phyloP scores from a whole-genome alignment of 1,140 invertebrate genomes.

The Cherax quadricarinatus region DNA sequence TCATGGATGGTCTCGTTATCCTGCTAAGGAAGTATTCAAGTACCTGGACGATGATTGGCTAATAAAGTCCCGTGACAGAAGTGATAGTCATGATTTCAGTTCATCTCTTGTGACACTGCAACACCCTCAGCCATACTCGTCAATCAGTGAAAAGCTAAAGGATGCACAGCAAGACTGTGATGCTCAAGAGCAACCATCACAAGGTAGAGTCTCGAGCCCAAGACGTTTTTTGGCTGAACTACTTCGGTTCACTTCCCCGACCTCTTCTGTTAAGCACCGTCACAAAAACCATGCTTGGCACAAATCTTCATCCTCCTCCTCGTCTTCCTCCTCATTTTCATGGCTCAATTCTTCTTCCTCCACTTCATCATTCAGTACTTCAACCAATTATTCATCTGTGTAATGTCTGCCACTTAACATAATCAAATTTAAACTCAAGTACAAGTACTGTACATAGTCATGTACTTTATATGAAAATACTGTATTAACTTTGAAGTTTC shows the following conservation, averaged over 20 bases:
- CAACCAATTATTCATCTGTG: conserved; percentile 58
- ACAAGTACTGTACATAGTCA: neutral
- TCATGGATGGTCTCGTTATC: conserved; percentile 84
- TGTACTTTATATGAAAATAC: neutral
- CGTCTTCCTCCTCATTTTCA: conserved; percentile 58
- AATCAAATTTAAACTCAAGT: neutral
- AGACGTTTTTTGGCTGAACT: conserved; percentile 57
- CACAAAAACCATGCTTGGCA: conserved; percentile 49
- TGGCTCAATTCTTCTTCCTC: conserved; percentile 63
- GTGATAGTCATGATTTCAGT: conserved; percentile 47
- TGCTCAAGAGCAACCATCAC: conserved; percentile 8
- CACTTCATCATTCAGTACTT: conserved; percentile 48
- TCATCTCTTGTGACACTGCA: conserved; percentile 16
- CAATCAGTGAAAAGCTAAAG: neutral
- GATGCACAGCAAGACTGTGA: conserved; percentile 5
- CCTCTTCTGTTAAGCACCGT: conserved; percentile 6
- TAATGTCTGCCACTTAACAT: neutral
- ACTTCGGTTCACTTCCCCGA: conserved; percentile 40
- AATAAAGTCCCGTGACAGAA: conserved; percentile 76
- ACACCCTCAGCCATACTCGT: neutral
- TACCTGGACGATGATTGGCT: conserved; percentile 86
- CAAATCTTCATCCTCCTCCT: conserved; percentile 50
- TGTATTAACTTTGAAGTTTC: neutral
- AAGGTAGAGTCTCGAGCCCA: conserved; percentile 49
- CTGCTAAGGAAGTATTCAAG: conserved; percentile 85